A percentile compares a stretch with the other conserved stretches of the same genome.
Evolutionary conservation across 92 coral and sea anemone genomes (phyloP).

Genomic region (Paramuricea clavata): DNA sequence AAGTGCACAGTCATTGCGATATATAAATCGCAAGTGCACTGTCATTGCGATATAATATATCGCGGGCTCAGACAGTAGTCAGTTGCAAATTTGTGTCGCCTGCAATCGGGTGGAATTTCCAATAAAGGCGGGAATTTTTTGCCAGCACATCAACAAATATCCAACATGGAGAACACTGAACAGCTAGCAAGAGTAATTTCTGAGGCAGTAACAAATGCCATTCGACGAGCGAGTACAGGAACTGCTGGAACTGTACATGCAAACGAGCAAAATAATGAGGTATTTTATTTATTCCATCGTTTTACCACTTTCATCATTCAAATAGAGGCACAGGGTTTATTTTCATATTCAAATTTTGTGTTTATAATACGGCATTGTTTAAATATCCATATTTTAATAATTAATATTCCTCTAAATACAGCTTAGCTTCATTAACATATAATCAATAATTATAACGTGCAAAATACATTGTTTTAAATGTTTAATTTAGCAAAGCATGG

Average conservation of each 20-base stretch:
- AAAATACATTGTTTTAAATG: too few species aligned
- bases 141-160: too few species aligned
- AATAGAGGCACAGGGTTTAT: too few species aligned
- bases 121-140: too few species aligned
- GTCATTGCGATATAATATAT: background rate
- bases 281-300: background rate
- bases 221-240: background rate
- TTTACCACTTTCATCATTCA: too few species aligned
- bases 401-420: too few species aligned
- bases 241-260: background rate
- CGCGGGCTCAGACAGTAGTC: background rate
- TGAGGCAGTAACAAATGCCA: background rate
- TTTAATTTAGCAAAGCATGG: too few species aligned
- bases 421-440: too few species aligned
- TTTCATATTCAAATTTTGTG: too few species aligned
- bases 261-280: background rate
- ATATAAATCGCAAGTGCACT: background rate
- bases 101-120: background rate
- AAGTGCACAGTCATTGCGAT: background rate
- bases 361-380: too few species aligned
- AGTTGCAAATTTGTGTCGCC: background rate
- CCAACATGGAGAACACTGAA: background rate
- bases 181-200: background rate
- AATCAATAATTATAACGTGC: too few species aligned
- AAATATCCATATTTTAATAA: too few species aligned